Conservation (phyloP, 2,113 vertebrate species). For the Megatriorchis doriae region DNA sequence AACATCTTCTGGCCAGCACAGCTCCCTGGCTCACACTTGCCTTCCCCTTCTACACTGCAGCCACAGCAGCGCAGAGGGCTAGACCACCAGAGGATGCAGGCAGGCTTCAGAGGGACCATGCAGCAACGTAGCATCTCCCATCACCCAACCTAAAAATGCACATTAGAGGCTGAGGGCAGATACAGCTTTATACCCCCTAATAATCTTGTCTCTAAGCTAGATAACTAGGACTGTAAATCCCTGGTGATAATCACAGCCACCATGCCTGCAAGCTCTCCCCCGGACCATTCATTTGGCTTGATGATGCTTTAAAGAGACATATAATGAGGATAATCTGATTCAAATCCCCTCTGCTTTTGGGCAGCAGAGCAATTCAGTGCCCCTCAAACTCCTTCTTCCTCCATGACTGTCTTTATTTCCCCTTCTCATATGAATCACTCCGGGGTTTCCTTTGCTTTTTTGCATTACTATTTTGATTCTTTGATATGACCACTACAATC, state of each 20-base stretch:
- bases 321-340: conserved; percentile 55
- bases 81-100: not conserved
- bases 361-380: conserved; percentile 27
- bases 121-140: accelerated
- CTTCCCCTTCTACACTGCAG: not conserved
- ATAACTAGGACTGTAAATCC: conserved; percentile 51
- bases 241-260: conserved; percentile 38
- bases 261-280: conserved; percentile 41
- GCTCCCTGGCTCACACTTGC: not conserved
- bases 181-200: conserved; percentile 31
- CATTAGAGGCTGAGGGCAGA: conserved; percentile 4
- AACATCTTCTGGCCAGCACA: not conserved
- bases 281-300: conserved; percentile 45
- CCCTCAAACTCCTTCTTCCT: conserved; percentile 39
- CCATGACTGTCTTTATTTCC: conserved; percentile 24
- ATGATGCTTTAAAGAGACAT: conserved; percentile 51
- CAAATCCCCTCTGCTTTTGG: conserved; percentile 49
- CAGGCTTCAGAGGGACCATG: not conserved
- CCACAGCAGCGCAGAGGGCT: not conserved
- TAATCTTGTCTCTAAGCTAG: conserved; percentile 51
- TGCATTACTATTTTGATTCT: conserved; percentile 34
- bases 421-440: conserved; percentile 55
- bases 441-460: conserved; percentile 56
- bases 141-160: not conserved
- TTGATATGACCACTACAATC: conserved; percentile 42